These are phyloP conservation scores for Pantala flavescens DNA, from an alignment of 1,140 invertebrate species.

Conservation along the genomic window DNA sequence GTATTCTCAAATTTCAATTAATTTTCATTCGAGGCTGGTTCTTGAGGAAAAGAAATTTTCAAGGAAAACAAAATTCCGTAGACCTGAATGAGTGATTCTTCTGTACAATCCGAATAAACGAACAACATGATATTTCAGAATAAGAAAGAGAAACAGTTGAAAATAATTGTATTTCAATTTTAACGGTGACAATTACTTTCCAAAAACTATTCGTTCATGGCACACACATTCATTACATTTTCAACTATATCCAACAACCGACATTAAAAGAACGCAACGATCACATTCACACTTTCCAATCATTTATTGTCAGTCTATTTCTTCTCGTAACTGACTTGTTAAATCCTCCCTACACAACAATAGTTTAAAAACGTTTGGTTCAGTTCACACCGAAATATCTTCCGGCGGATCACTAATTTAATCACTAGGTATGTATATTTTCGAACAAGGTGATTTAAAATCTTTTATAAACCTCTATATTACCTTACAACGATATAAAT, in stretches of 20 bases:
- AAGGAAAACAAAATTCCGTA: too few species aligned
- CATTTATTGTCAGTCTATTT: not conserved
- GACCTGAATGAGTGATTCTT: too few species aligned
- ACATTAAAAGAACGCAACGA: not conserved
- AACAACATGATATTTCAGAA: too few species aligned
- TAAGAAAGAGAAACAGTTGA: not conserved
- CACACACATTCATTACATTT: not conserved
- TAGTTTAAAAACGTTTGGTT: not conserved
- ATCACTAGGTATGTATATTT: not conserved
- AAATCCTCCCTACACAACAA: not conserved
- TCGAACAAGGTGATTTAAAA: not conserved
- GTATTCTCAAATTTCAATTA: too few species aligned
- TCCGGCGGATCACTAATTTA: not conserved
- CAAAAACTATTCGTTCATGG: slow-evolving; percentile 6
- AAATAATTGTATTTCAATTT: slow-evolving; percentile 6
- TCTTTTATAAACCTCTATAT: slow-evolving; percentile 4
- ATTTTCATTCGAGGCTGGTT: too few species aligned
- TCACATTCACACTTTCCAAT: not conserved
- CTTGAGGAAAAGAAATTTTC: too few species aligned
- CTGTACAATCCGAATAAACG: too few species aligned
- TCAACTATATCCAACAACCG: not conserved
- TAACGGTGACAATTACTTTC: slow-evolving; percentile 5
- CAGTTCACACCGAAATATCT: not conserved
- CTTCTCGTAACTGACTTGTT: not conserved
- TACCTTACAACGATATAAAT: slow-evolving; percentile 8